These are phyloP conservation scores for Apoda limacodes DNA, from an alignment of 2,888 invertebrate species.

Conservation along the genomic window DNA sequence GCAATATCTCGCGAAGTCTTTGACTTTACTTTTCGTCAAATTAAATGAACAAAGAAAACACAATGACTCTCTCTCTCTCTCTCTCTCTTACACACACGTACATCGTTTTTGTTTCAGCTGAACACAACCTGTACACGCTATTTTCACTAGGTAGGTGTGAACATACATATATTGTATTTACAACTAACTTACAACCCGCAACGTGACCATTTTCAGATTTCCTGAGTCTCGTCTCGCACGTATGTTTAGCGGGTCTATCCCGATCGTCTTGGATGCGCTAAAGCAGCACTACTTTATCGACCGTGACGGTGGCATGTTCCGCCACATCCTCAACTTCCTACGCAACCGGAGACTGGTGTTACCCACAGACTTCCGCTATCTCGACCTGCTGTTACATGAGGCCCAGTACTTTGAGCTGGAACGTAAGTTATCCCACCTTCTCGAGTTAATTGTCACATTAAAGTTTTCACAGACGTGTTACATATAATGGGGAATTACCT, in stretches of 20 bases:
- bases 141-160: not conserved
- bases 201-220: slow-evolving; percentile 82
- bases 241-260: slow-evolving; percentile 95
- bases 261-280: slow-evolving; percentile 93
- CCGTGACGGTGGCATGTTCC: slow-evolving; percentile 97
- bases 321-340: slow-evolving; percentile 97
- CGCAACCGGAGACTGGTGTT: slow-evolving; percentile 89
- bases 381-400: slow-evolving; percentile 90
- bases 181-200: slow-evolving; percentile 6
- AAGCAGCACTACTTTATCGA: slow-evolving; percentile 99
- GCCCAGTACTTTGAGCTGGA: slow-evolving; percentile 91
- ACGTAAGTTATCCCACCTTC: slow-evolving; percentile 71
- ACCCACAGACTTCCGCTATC: slow-evolving; percentile 87
- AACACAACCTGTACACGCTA: not conserved
- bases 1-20: too few relatives aligned
- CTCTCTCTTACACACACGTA: too few relatives aligned
- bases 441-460: too few relatives aligned
- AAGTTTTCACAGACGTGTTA: too few relatives aligned
- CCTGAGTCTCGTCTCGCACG: slow-evolving; percentile 92
- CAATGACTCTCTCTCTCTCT: too few relatives aligned
- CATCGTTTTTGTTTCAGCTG: slow-evolving; percentile 11
- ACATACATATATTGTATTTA: slow-evolving; percentile 11
- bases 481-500: too few relatives aligned
- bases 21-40: too few relatives aligned
- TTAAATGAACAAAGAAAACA: too few relatives aligned